phyloP scores from a whole-genome alignment of 1,140 invertebrate species.

The Maniola jurtina region DNA sequence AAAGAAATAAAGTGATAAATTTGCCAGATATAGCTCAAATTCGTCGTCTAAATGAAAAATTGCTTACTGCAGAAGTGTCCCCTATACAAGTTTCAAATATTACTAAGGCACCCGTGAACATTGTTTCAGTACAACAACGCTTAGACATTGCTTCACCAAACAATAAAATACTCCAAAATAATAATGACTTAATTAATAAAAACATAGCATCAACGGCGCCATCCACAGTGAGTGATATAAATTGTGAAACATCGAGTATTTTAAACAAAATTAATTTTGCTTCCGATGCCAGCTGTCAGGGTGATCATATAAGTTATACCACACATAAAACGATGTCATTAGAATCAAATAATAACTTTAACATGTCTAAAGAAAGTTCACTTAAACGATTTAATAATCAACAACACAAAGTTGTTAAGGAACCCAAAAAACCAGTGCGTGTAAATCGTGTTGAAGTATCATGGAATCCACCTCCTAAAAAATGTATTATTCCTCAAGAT shows the following conservation, averaged over 20 bases:
- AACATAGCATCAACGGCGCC: neutral
- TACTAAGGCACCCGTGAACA: slow-evolving; percentile 15
- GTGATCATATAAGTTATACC: too few relatives aligned
- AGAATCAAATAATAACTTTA: too few relatives aligned
- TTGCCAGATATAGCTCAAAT: slow-evolving; percentile 50
- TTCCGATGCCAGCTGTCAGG: too few relatives aligned
- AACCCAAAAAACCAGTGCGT: neutral
- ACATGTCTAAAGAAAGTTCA: neutral
- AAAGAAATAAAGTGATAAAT: slow-evolving; percentile 50
- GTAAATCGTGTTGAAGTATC: slow-evolving; percentile 3
- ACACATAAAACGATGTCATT: too few relatives aligned
- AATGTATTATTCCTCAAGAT: slow-evolving; percentile 6
- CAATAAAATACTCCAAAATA: neutral
- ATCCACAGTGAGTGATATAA: neutral
- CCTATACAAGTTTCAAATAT: slow-evolving; percentile 36
- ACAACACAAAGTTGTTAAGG: neutral
- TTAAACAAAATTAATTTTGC: too few relatives aligned
- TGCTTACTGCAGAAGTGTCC: slow-evolving; percentile 50
- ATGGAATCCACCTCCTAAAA: neutral
- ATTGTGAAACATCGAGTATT: neutral
- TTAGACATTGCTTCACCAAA: neutral
- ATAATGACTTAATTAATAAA: neutral
- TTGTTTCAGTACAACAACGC: slow-evolving; percentile 5
- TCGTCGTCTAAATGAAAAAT: slow-evolving; percentile 46
- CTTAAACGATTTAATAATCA: neutral